Evolutionary conservation across 2,797 vertebrate genomes (phyloP), one percentile per base, ranked within the genome.

Genomic region (Bradypus variegatus): DNA sequence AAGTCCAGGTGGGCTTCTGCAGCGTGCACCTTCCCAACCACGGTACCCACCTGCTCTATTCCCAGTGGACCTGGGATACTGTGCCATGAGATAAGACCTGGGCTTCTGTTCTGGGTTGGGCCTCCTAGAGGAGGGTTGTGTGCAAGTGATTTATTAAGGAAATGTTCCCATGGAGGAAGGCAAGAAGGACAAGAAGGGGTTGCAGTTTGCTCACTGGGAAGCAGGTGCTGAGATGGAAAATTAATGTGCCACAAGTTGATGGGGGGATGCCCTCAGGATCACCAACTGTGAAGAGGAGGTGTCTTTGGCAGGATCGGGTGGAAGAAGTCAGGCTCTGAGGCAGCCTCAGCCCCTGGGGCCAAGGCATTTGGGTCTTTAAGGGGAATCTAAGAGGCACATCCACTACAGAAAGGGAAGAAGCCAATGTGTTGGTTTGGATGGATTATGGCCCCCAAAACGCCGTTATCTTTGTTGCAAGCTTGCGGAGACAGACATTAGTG

Each of bases 201-300:
- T n/a, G 9, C 13, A 21, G 19, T 9, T 70, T 70, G 69, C 36
- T 38, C 7, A 19, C 19, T 72, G 19, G 67, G n/a, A 36, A 69
- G 67, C 16, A 69, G 50, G 14, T 50, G 50, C 50, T 50, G 50
- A 50, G 50, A 50, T 50, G 50, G 50, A 50, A 21, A 21, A 8
- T 36, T n/a, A 27, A 21, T 1, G 3, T 10, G 31, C 73, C 53
- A 27, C 33, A 60, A 5, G 11, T 16, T 33, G 45, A 7, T 21
- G 11, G 23, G 50, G 4, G 15, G 38, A 48, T 1, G 3, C 8
- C 0, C 18, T 14, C 5, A 7, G 11, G 13, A 2, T 19, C 14
- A 18, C 13, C 1, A 5, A 25, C 70, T 15, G 10, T 8, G 53
- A 25, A 12, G n/a, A 48, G 48, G 64, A 53, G 58, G 41, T 11